A percentile compares a stretch with the other conserved stretches of the same genome.
phyloP scores from a whole-genome alignment of 1,140 invertebrate genomes.

The Anastatus disparis region DNA sequence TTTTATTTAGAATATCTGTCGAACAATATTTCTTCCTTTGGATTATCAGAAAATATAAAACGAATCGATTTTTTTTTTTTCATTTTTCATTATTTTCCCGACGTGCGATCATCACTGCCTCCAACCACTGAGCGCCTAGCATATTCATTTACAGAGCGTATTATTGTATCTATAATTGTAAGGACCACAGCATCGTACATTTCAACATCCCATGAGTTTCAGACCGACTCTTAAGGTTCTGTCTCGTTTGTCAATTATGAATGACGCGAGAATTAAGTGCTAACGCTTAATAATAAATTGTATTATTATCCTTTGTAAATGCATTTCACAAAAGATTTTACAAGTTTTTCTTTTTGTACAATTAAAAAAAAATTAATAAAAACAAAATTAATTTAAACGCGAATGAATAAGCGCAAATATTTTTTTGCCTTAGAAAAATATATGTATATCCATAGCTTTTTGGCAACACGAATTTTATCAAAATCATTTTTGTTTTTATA shows the following conservation, averaged over 20 bases:
- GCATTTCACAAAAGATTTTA: not conserved
- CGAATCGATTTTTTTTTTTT: not conserved
- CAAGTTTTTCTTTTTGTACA: slow-evolving; percentile 12
- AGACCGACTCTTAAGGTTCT: not conserved
- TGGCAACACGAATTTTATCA: slow-evolving; percentile 10
- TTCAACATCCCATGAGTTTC: slow-evolving; percentile 11
- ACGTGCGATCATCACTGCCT: not conserved
- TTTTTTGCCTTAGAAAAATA: slow-evolving; percentile 14
- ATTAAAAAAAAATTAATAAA: not conserved
- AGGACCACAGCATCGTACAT: not conserved
- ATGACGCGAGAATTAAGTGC: not conserved
- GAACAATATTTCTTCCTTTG: slow-evolving; percentile 7
- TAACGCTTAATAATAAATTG: not conserved
- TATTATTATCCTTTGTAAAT: not conserved
- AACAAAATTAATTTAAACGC: not conserved
- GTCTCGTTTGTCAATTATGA: not conserved
- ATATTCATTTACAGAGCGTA: slow-evolving; percentile 22
- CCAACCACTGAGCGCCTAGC: not conserved
- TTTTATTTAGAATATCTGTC: slow-evolving; percentile 30
- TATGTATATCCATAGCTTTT: not conserved
- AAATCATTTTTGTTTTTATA: not conserved
- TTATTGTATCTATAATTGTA: not conserved
- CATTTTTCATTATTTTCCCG: slow-evolving; percentile 1
- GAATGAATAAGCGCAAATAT: too few relatives aligned
- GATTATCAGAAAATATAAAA: slow-evolving; percentile 29